Conservation (phyloP, 2,888 invertebrate genomes). For the Diabrotica balteata region DNA sequence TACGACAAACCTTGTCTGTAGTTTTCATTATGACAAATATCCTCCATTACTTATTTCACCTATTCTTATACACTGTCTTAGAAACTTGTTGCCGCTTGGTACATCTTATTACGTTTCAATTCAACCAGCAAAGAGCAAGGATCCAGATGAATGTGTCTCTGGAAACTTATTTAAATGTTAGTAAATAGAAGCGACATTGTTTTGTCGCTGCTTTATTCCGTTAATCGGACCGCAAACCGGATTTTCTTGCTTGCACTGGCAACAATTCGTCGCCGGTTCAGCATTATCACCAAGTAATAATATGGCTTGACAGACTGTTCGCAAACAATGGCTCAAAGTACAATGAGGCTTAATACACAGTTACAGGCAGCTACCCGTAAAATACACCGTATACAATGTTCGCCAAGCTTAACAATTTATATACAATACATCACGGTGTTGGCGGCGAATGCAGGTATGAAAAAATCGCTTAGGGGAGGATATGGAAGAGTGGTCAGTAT, state of each 20-base stretch:
- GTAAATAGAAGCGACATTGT: too few relatives aligned
- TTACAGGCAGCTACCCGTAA: neutral
- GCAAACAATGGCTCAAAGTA: conserved; percentile 2
- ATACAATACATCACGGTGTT: neutral
- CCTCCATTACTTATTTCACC: too few relatives aligned
- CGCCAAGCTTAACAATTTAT: neutral
- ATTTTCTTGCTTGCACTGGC: neutral
- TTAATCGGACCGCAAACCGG: neutral
- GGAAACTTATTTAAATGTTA: too few relatives aligned
- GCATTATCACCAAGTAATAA: conserved; percentile 3
- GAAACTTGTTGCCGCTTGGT: too few relatives aligned
- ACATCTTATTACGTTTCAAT: too few relatives aligned
- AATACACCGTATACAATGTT: conserved; percentile 3
- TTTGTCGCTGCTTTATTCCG: too few relatives aligned
- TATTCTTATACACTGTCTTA: too few relatives aligned
- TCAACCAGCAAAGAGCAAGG: too few relatives aligned
- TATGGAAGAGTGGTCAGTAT: neutral
- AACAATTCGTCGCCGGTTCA: conserved; percentile 6
- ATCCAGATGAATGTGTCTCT: too few relatives aligned
- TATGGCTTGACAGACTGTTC: conserved; percentile 5
- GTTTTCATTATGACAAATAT: too few relatives aligned
- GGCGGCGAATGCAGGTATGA: neutral
- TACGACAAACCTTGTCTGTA: too few relatives aligned
- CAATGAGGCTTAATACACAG: conserved; percentile 2
- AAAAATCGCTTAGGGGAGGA: neutral